Evolutionary conservation across 1,140 invertebrate genomes (phyloP).

Genomic region (Leptinotarsa defecta): DNA sequence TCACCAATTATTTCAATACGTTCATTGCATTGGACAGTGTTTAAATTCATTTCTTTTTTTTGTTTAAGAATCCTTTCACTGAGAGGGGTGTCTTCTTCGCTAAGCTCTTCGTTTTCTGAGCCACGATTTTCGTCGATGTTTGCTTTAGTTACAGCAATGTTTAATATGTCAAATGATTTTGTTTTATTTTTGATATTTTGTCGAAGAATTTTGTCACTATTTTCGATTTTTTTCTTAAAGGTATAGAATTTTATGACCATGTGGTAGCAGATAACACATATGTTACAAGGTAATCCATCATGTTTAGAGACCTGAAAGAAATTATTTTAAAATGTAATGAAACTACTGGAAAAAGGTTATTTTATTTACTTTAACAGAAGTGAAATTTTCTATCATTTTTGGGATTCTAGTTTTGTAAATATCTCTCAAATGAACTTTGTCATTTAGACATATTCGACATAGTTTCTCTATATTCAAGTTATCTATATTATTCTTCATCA

Average conservation of each 20-base stretch:
- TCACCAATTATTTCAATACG: constrained; percentile 24
- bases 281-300: constrained; percentile 41
- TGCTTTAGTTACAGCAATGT: constrained; percentile 16
- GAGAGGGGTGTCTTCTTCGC: constrained; percentile 39
- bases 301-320: constrained; percentile 39
- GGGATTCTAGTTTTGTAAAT: constrained; percentile 42
- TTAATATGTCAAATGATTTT: constrained; percentile 27
- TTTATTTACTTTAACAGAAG: constrained; percentile 39
- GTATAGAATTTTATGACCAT: constrained; percentile 43
- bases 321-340: neutral
- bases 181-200: constrained; percentile 33
- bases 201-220: constrained; percentile 36
- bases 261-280: constrained; percentile 44
- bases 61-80: constrained; percentile 18
- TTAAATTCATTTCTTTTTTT: constrained; percentile 1
- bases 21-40: neutral
- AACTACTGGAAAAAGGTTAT: neutral
- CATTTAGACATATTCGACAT: constrained; percentile 43
- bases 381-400: constrained; percentile 45
- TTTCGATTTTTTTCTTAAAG: constrained; percentile 46
- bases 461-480: constrained; percentile 36
- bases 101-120: constrained; percentile 2
- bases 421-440: constrained; percentile 40
- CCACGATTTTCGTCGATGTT: neutral
- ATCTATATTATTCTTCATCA: neutral